These are phyloP conservation scores for Gobiocypris rarus DNA, from an alignment of 2,113 vertebrate genomes.

Conservation along the genomic window DNA sequence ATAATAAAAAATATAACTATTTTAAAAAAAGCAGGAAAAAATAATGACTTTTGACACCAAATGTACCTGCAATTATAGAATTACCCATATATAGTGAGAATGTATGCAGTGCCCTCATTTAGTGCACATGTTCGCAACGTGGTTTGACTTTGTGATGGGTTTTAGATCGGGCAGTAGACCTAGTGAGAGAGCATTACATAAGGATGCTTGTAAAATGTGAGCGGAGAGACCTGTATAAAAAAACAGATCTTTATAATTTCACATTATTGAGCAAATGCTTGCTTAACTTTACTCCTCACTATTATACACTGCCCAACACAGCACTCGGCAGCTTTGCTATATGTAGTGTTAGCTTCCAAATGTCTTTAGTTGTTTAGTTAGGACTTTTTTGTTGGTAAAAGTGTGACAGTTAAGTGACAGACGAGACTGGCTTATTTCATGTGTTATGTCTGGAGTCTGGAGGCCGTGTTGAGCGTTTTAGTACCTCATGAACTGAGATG, in stretches of 20 bases:
- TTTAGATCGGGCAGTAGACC: neutral
- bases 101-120: neutral
- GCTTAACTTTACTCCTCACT: neutral
- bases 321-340: neutral
- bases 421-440: slow-evolving; percentile 9
- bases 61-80: too few species aligned
- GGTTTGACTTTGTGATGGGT: slow-evolving; percentile 2
- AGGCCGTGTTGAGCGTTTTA: neutral
- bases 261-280: neutral
- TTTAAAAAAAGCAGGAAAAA: too few species aligned
- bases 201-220: slow-evolving; percentile 12
- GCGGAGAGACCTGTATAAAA: neutral
- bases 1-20: too few species aligned
- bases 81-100: too few species aligned
- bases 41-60: too few species aligned
- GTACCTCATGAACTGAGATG: slow-evolving; percentile 15
- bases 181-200: slow-evolving; percentile 11
- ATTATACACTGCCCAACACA: neutral
- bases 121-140: neutral
- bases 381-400: neutral
- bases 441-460: neutral
- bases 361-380: slow-evolving; percentile 1
- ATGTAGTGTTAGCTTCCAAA: slow-evolving; percentile 9
- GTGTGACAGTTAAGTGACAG: neutral
- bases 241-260: neutral